Evolutionary conservation across 2,888 invertebrate genomes (phyloP), one percentile per base, ranked within the genome.

Genomic region (Drosophila siamana): DNA sequence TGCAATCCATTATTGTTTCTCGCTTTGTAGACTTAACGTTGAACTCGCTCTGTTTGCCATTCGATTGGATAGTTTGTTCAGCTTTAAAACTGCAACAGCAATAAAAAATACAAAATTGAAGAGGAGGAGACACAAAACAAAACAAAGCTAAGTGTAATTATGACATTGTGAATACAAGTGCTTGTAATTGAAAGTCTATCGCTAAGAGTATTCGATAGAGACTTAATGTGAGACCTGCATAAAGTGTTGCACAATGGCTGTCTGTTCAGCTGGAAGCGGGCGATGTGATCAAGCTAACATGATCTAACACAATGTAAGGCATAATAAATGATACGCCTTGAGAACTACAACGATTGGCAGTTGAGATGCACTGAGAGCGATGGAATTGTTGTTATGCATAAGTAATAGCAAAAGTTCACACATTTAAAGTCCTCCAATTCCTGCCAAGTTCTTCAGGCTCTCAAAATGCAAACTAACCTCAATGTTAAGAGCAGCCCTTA

Each of bases 1-100:
- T 77, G 70, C 70, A 64, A 69, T 65, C 63, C 69, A 68, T 66
- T 71, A 66, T 68, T 78, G 74, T 77, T 66, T 74, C 57, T 59
- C 54, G 46, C 52, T 65, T 56, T 76, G 76, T 63, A 41, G 51
- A 41, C 46, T 62, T 50, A 74, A 38, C 36, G 51, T 60, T 57
- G 15, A 52, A 16, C 24, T 38, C 47, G 41, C 8, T 48, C 44
- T 64, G 55, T 76, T 77, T 74, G 54, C 66, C 51, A 43, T 44
- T 62, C 72, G 47, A 62, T 59, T 6, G 44, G 15, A 72, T 59
- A 62, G 78, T 62, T 72, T 62, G 36, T 55, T 54, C 73, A 72
- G 74, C 78, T 77, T 74, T 77, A 71, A 74, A n/a, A 15, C n/a
- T 8, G 38, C 33, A n/a, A 1, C 24, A 40, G n/a, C n/a, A 11